Conservation (phyloP, 1,140 invertebrate species). For the Caerostris extrusa region DNA sequence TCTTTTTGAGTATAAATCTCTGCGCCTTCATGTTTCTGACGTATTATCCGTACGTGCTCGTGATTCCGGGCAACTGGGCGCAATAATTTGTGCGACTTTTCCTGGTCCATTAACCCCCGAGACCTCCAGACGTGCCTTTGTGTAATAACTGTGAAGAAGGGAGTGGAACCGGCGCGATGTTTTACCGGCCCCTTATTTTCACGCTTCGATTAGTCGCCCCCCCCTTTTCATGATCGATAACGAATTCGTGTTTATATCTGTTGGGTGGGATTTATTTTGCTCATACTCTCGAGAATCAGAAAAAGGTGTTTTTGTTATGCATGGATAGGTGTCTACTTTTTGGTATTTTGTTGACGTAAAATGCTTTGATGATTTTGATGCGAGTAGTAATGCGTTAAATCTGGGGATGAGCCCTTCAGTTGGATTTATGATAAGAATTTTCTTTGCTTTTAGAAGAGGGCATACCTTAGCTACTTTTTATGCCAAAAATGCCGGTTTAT, state of each 20-base stretch:
- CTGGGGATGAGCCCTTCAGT: not conserved
- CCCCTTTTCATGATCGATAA: constrained; percentile 8
- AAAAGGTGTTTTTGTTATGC: constrained; percentile 10
- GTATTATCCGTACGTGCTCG: constrained; percentile 18
- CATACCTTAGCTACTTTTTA: too few relatives aligned
- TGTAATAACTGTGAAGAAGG: constrained; percentile 51
- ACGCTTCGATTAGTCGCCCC: not conserved
- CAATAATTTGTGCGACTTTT: constrained; percentile 48
- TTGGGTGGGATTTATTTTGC: not conserved
- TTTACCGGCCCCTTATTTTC: not conserved
- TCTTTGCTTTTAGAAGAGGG: too few relatives aligned
- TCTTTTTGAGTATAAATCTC: not conserved
- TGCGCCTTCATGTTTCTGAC: not conserved
- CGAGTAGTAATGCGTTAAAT: not conserved
- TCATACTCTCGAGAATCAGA: not conserved
- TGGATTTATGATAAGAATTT: too few relatives aligned
- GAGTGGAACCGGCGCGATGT: not conserved
- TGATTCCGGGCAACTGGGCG: constrained; percentile 57
- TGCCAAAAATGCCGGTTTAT: too few relatives aligned
- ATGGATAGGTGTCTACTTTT: not conserved
- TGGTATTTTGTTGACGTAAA: not conserved
- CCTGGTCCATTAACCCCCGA: constrained; percentile 51
- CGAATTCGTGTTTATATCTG: constrained; percentile 21
- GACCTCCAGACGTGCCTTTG: not conserved
- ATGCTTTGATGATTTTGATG: not conserved